Conservation (phyloP, 1,140 invertebrate genomes). For the Lamellibrachia luymesi region DNA sequence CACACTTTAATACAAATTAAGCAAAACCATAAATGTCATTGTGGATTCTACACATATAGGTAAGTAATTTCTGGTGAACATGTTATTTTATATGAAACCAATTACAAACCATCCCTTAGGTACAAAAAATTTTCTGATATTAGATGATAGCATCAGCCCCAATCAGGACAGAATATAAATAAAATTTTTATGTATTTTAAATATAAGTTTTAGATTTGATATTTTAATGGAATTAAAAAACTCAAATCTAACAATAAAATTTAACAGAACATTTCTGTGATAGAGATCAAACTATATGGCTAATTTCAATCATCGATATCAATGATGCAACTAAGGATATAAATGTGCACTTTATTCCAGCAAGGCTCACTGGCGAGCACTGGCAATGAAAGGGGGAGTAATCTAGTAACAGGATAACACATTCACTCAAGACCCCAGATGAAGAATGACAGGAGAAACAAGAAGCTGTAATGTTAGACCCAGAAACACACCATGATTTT, state of each 20-base stretch:
- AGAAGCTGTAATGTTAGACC: background rate
- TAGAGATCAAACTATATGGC: background rate
- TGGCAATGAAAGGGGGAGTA: too few relatives aligned
- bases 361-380: too few relatives aligned
- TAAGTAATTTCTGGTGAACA: background rate
- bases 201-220: background rate
- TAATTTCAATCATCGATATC: background rate
- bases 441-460: background rate
- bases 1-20: background rate
- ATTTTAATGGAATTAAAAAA: background rate
- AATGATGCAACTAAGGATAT: background rate
- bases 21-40: background rate
- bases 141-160: background rate
- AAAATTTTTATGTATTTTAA: background rate
- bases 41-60: background rate
- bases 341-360: too few relatives aligned
- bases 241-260: background rate
- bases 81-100: background rate
- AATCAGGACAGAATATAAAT: background rate
- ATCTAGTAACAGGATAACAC: background rate
- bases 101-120: background rate
- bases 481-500: slow-evolving; percentile 63
- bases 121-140: background rate
- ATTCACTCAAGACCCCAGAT: background rate
- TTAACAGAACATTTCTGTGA: background rate